These are phyloP conservation scores for Leptopilina myrica DNA, from an alignment of 2,888 invertebrate species.

Conservation along the genomic window DNA sequence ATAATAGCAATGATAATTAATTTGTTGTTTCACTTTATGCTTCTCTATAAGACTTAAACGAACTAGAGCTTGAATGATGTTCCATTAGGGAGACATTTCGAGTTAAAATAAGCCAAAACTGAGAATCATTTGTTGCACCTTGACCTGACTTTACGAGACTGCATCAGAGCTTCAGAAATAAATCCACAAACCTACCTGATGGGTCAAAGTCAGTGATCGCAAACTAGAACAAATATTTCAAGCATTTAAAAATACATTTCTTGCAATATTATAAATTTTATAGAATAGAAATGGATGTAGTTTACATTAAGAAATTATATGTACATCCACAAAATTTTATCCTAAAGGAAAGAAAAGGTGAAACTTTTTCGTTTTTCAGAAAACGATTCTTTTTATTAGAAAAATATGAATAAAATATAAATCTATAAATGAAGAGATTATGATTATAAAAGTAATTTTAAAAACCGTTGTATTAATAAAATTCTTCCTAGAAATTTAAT, in stretches of 20 bases:
- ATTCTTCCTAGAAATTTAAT: no score
- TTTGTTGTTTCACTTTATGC: not conserved
- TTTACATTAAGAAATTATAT: no score
- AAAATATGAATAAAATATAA: no score
- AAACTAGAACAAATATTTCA: conserved; percentile 10
- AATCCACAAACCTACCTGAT: conserved; percentile 35
- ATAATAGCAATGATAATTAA: no score
- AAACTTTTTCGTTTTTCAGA: no score
- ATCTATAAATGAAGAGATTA: no score
- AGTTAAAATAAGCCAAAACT: conserved; percentile 36
- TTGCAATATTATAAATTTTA: not conserved
- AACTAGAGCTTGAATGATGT: conserved; percentile 34
- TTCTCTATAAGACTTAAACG: not conserved
- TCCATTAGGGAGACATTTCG: conserved; percentile 20
- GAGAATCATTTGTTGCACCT: conserved; percentile 31
- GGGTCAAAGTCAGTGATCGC: conserved; percentile 35
- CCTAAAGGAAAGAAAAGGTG: no score
- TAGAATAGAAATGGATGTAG: no score
- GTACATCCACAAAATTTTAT: no score
- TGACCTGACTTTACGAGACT: conserved; percentile 35
- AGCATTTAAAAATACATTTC: not conserved
- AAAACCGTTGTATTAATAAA: no score
- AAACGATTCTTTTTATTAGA: no score
- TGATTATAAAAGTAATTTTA: no score
- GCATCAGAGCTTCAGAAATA: conserved; percentile 35